A percentile compares a stretch with the other conserved stretches of the same genome.
Evolutionary conservation across 2,888 invertebrate species (phyloP).

Genomic region (Phyllotreta cruciferae): DNA sequence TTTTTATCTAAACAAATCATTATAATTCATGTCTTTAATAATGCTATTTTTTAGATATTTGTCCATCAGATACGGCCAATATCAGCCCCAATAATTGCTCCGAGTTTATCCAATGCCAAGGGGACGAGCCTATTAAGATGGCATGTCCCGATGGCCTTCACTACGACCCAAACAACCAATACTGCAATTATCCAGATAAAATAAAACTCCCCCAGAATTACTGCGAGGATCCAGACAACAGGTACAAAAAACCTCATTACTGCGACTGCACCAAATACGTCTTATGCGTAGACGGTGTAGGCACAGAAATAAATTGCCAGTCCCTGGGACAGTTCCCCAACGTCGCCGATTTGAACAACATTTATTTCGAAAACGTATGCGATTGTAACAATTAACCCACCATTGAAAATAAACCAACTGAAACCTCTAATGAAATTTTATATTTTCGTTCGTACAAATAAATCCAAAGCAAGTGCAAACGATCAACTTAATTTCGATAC

Average conservation of each 20-base stretch:
- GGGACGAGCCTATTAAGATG: not conserved
- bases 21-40: not conserved
- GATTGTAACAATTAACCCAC: no score
- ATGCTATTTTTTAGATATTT: not conserved
- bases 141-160: slow-evolving; percentile 7
- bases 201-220: slow-evolving; percentile 9
- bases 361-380: no score
- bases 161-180: not conserved
- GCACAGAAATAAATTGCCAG: not conserved
- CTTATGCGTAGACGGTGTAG: slow-evolving; percentile 7
- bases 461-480: no score
- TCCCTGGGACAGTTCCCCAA: no score
- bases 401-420: no score
- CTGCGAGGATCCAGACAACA: slow-evolving; percentile 9
- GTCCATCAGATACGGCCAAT: not conserved
- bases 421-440: no score
- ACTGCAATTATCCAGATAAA: slow-evolving; percentile 15
- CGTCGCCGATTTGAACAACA: no score
- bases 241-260: slow-evolving; percentile 19
- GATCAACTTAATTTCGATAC: no score
- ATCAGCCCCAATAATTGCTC: slow-evolving; percentile 14
- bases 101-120: slow-evolving; percentile 19
- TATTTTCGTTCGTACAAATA: no score
- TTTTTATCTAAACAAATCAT: no score
- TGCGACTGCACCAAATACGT: slow-evolving; percentile 28